These are phyloP conservation scores for Etheostoma nigrum DNA, from an alignment of 2,797 vertebrate genomes.

Conservation along the genomic window DNA sequence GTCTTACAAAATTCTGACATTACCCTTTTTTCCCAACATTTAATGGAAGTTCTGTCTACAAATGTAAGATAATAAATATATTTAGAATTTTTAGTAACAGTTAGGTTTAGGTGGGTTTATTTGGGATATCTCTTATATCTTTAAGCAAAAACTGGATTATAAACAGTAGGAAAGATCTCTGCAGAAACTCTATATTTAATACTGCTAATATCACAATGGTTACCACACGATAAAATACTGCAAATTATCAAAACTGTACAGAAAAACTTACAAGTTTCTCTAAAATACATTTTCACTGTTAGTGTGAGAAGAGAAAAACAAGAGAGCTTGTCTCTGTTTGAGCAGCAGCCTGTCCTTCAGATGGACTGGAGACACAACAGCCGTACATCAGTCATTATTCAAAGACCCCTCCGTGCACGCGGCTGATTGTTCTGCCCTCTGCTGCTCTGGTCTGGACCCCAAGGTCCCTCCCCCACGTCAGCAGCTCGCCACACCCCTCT, in stretches of 20 bases:
- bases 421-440: slow-evolving; percentile 80
- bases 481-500: slow-evolving; percentile 37
- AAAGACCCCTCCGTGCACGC: slow-evolving; percentile 44
- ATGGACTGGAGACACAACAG: slow-evolving; percentile 29
- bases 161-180: slow-evolving; percentile 97
- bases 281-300: slow-evolving; percentile 97
- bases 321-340: slow-evolving; percentile 53
- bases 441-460: slow-evolving; percentile 51
- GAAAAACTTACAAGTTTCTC: slow-evolving; percentile 95
- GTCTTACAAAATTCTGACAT: slow-evolving; percentile 84
- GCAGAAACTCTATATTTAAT: slow-evolving; percentile 94
- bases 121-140: slow-evolving; percentile 84
- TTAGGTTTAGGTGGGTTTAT: slow-evolving; percentile 81
- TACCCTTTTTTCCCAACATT: slow-evolving; percentile 79
- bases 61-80: slow-evolving; percentile 89
- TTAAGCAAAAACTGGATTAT: slow-evolving; percentile 90
- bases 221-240: slow-evolving; percentile 98
- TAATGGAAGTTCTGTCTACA: slow-evolving; percentile 86
- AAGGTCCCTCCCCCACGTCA: slow-evolving; percentile 35
- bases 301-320: slow-evolving; percentile 84
- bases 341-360: slow-evolving; percentile 52
- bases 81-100: slow-evolving; percentile 83
- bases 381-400: slow-evolving; percentile 56
- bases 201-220: slow-evolving; percentile 95
- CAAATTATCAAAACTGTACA: slow-evolving; percentile 99